Percentiles rank a stretch among this genome's conserved stretches.
phyloP scores from a whole-genome alignment of 2,113 vertebrate species.

The Sprattus sprattus region DNA sequence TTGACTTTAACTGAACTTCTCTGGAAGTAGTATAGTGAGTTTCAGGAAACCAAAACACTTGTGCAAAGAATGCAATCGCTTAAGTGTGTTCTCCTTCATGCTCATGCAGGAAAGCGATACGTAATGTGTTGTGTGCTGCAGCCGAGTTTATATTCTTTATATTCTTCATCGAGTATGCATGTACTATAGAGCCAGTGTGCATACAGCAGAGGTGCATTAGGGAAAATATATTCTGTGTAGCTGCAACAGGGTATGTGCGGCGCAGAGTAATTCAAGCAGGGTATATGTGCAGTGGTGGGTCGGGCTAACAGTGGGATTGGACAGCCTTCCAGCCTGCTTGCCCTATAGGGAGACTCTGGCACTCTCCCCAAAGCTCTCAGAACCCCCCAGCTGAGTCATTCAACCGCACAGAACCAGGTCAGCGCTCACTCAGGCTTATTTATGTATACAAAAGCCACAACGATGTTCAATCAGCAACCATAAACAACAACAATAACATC shows the following conservation, averaged over 20 bases:
- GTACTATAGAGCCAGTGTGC: too few relatives aligned
- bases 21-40: not conserved
- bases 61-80: not conserved
- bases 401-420: constrained; percentile 18
- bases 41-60: not conserved
- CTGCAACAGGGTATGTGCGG: not conserved
- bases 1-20: not conserved
- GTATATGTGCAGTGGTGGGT: not conserved
- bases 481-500: constrained; percentile 6
- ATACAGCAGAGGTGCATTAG: not conserved
- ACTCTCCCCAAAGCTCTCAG: constrained; percentile 26
- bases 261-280: not conserved
- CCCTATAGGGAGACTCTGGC: constrained; percentile 7
- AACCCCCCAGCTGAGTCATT: constrained; percentile 36
- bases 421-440: not conserved
- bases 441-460: constrained; percentile 35
- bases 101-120: not conserved
- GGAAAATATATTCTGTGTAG: not conserved
- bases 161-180: too few relatives aligned
- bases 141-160: not conserved
- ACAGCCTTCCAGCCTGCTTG: not conserved
- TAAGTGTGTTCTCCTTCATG: not conserved
- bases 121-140: not conserved
- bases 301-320: not conserved
- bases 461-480: constrained; percentile 30